phyloP scores from a whole-genome alignment of 2,113 vertebrate genomes.

The Alligator mississippiensis region DNA sequence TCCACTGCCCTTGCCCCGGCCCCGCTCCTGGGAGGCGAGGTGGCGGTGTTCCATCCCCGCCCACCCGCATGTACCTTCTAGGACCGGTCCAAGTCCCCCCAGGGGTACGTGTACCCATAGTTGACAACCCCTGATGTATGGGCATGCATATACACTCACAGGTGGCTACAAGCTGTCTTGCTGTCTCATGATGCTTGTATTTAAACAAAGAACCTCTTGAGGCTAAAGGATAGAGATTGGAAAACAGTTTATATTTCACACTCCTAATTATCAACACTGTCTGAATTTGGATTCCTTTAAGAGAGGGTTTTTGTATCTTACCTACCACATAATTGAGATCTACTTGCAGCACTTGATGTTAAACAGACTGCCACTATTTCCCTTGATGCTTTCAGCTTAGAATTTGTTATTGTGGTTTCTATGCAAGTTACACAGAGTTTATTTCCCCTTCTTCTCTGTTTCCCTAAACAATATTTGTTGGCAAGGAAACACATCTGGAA shows the following conservation, averaged over 20 bases:
- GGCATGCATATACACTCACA: slow-evolving; percentile 12
- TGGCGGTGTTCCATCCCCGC: no score
- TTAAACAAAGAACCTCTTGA: background rate
- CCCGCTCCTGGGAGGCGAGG: no score
- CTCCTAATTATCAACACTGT: background rate
- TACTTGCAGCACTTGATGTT: background rate
- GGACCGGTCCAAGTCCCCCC: background rate
- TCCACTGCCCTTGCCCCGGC: no score
- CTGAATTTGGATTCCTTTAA: background rate
- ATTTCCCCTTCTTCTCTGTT: slow-evolving; percentile 39
- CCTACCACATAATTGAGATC: background rate
- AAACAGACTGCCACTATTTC: background rate
- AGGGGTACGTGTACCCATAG: background rate
- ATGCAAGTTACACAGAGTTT: slow-evolving; percentile 2
- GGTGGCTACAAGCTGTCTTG: slow-evolving; percentile 27
- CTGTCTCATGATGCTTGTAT: background rate
- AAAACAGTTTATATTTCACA: background rate
- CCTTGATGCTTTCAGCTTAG: slow-evolving; percentile 4
- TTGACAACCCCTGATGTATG: background rate
- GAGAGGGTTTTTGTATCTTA: background rate
- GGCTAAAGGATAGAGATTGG: background rate
- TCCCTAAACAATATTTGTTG: slow-evolving; percentile 58
- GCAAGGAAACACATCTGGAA: slow-evolving; percentile 73
- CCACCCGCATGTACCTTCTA: no score
- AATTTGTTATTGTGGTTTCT: slow-evolving; percentile 12